phyloP scores from a whole-genome alignment of 1,140 invertebrate species.

The Atta colombica region DNA sequence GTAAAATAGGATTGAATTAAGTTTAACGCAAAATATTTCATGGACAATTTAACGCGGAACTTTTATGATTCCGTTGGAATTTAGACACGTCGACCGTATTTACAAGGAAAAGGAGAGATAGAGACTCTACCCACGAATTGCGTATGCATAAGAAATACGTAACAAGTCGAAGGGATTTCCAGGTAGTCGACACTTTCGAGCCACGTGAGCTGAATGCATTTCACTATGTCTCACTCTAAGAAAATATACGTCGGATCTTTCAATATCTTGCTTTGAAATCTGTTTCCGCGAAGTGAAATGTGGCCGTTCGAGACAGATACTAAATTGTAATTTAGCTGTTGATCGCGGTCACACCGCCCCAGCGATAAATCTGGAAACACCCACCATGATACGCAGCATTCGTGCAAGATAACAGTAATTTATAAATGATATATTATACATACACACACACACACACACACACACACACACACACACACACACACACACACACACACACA shows the following conservation, averaged over 20 bases:
- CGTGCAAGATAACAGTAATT: conserved; percentile 36
- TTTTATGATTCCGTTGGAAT: background rate
- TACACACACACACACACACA: background rate
- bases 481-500: background rate
- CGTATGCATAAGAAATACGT: conserved; percentile 51
- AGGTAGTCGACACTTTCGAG: conserved; percentile 53
- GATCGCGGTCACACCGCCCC: conserved; percentile 31
- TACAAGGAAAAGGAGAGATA: conserved; percentile 2
- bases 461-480: background rate
- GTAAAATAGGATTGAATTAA: background rate
- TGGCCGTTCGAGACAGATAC: conserved; percentile 22
- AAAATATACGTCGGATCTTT: background rate
- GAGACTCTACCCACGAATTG: background rate
- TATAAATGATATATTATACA: conserved; percentile 28
- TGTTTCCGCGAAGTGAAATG: conserved; percentile 42
- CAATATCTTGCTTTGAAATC: conserved; percentile 30
- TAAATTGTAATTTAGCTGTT: conserved; percentile 53
- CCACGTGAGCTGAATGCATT: conserved; percentile 47
- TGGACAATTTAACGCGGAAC: conserved; percentile 2
- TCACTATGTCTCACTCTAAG: too few species aligned
- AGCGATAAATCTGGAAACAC: conserved; percentile 50
- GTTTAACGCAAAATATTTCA: background rate
- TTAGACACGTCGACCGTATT: background rate
- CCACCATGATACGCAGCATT: conserved; percentile 48
- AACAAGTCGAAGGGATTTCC: conserved; percentile 55